These are phyloP conservation scores for Coleophora flavipennella DNA, from an alignment of 2,888 invertebrate species.

Conservation along the genomic window DNA sequence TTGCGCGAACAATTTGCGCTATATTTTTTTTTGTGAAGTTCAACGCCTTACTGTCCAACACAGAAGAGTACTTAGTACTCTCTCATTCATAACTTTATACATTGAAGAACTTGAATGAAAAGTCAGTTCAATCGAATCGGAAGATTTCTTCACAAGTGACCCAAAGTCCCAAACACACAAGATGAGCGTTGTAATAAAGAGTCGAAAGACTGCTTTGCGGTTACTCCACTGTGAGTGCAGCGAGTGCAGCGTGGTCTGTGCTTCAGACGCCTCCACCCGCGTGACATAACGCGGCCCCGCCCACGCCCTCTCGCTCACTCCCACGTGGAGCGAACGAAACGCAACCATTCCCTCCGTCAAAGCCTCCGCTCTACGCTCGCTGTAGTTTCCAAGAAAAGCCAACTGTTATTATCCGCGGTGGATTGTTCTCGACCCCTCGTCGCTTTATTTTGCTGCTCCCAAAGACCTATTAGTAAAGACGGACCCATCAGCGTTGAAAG, in stretches of 20 bases:
- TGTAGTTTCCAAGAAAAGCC: constrained; percentile 64
- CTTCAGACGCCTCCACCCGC: constrained; percentile 44
- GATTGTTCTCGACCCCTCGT: constrained; percentile 61
- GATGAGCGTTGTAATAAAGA: constrained; percentile 46
- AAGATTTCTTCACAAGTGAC: constrained; percentile 20
- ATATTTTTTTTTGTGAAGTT: not conserved
- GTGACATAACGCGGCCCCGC: constrained; percentile 61
- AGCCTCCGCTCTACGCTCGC: constrained; percentile 45
- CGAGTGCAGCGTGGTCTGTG: constrained; percentile 37
- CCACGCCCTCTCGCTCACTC: constrained; percentile 56
- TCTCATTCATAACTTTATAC: too few species aligned
- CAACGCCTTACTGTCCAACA: not conserved
- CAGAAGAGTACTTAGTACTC: not conserved
- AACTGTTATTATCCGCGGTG: constrained; percentile 64
- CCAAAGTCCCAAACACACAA: constrained; percentile 38
- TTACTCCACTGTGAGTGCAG: constrained; percentile 36
- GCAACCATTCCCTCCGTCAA: constrained; percentile 45
- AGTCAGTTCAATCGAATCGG: not conserved
- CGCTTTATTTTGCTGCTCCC: constrained; percentile 45
- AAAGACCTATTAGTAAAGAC: too few species aligned
- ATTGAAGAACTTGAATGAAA: too few species aligned
- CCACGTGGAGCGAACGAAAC: constrained; percentile 41
- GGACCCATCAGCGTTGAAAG: too few species aligned
- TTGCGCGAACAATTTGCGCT: not conserved
- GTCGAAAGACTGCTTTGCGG: too few species aligned